These are phyloP conservation scores for Acrobasis consociella DNA, from an alignment of 2,888 invertebrate genomes.

Conservation along the genomic window DNA sequence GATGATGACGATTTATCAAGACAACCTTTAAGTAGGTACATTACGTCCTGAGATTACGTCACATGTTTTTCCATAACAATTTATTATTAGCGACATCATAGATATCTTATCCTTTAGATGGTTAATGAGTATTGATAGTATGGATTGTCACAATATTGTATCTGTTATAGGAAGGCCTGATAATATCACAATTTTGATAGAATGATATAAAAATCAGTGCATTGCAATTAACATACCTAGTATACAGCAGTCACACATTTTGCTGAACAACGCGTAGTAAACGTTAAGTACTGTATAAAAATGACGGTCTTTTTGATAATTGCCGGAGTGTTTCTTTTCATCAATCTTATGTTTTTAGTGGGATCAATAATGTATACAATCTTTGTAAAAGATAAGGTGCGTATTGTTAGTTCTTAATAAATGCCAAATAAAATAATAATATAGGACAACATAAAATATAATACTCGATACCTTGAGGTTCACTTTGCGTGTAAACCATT, in stretches of 20 bases:
- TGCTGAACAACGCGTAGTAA: too few relatives aligned
- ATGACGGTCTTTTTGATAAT: background rate
- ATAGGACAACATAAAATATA: too few relatives aligned
- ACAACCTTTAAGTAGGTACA: too few relatives aligned
- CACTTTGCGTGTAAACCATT: too few relatives aligned
- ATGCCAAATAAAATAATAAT: too few relatives aligned
- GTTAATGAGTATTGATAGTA: background rate
- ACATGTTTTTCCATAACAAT: too few relatives aligned
- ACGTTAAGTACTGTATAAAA: background rate
- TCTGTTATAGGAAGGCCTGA: background rate
- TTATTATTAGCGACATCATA: background rate
- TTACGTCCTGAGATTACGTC: too few relatives aligned
- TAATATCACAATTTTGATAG: slow-evolving; percentile 5
- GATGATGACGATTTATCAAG: too few relatives aligned
- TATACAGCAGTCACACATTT: background rate
- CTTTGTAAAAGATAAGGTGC: background rate
- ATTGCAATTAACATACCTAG: background rate
- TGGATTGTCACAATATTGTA: background rate
- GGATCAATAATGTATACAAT: background rate
- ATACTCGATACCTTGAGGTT: too few relatives aligned
- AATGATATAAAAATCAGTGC: slow-evolving; percentile 10
- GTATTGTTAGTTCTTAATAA: too few relatives aligned
- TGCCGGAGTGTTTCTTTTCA: background rate
- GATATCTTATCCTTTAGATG: background rate
- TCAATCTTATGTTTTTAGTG: background rate